Percentiles rank a stretch among this genome's conserved stretches.
Conservation (phyloP, 2,797 vertebrate genomes). For the Nannoperca australis region DNA sequence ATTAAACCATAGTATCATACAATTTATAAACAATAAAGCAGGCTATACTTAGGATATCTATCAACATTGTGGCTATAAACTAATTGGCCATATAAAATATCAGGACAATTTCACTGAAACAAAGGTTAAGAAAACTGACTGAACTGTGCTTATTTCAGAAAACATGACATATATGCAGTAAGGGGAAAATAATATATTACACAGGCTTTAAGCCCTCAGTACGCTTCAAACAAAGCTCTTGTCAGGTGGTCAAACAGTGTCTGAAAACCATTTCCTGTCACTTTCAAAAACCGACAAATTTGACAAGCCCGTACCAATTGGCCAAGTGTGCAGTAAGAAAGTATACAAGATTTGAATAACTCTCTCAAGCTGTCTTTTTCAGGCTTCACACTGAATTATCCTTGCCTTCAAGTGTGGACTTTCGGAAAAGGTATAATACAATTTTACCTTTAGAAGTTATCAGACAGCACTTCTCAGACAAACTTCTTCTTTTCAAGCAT, state of each 20-base stretch:
- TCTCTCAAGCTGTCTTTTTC: slow-evolving; percentile 11
- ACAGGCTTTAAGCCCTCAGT: neutral
- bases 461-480: neutral
- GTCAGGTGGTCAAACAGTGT: slow-evolving; percentile 20
- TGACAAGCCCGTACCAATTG: slow-evolving; percentile 8
- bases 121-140: neutral
- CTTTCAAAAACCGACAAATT: slow-evolving; percentile 12
- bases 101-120: neutral
- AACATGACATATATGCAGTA: neutral
- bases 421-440: neutral
- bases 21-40: slow-evolving; percentile 18
- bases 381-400: neutral
- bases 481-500: neutral
- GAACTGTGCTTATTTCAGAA: neutral
- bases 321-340: slow-evolving; percentile 5
- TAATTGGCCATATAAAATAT: neutral
- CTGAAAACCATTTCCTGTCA: slow-evolving; percentile 13
- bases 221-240: slow-evolving; percentile 6
- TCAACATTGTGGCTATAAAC: neutral
- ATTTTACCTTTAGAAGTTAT: neutral
- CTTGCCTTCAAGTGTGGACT: neutral
- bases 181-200: slow-evolving; percentile 15
- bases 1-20: neutral
- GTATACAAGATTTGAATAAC: neutral
- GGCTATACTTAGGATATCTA: neutral